Base-by-base conservation (phyloP, 23 tunicate genomes). In the Ciona savignyi region DNA sequence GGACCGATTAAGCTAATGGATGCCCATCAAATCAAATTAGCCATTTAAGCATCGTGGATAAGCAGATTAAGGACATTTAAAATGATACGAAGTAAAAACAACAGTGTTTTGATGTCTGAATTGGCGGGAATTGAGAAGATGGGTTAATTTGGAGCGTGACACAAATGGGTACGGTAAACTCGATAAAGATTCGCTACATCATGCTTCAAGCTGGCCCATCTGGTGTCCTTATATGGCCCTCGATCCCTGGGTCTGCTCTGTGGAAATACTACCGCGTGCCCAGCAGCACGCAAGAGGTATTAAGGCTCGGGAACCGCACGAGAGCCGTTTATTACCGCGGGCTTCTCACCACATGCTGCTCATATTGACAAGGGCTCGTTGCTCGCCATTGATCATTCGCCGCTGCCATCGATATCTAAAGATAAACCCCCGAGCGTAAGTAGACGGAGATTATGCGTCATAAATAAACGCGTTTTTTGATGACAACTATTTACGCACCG, bases 301-400 rank as follows among this genome's bases (percentile, higher is more conserved):
- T 42, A 42, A 42, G 56, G 56, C 56, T 15, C 56, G 15, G 15
- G 56, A 15, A 42, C 56, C 56, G 56, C 56, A 42, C 56, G 56
- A 42, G 56, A 42, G 56, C 56, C 56, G 56, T 42, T 42, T 42
- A 42, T 42, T 42, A 42, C 56, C 56, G 56, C 56, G 15, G 56
- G 15, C 56, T 42, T 42, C 56, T 42, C 56, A 42, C 56, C 56
- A 42, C 56, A 6, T 42, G 56, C 56, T 42, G 56, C 56, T 42
- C 56, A 42, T 15, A 42, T 42, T 42, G 56, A 42, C 56, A 42
- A 42, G 56, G 11, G 56, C 56, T 42, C 56, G 56, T 42, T 42
- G 56, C 11, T 42, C 15, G 15, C 56, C 56, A 42, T 42, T 42
- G 56, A 42, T 42, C 56, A 42, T 42, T 42, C 56, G 56, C 56